Evolutionary conservation across 1,140 invertebrate genomes (phyloP).

Genomic region (Eufriesea mexicana): DNA sequence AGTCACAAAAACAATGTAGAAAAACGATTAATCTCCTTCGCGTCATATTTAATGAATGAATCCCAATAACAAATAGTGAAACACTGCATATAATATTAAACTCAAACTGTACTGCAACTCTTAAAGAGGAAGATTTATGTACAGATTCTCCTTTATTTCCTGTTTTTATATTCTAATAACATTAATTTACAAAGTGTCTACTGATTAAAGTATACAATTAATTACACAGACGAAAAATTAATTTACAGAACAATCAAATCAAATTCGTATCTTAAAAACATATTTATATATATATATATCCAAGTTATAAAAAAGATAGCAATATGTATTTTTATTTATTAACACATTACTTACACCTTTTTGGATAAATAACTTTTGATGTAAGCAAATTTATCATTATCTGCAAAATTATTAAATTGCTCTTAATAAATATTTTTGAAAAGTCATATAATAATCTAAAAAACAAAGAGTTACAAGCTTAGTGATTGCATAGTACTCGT

Average conservation of each 20-base stretch:
- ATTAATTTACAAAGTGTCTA: not conserved
- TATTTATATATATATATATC: not conserved
- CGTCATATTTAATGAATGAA: too few relatives aligned
- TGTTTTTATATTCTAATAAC: not conserved
- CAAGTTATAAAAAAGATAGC: not conserved
- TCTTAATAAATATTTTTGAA: not conserved
- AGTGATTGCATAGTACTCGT: not conserved
- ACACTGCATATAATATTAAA: too few relatives aligned
- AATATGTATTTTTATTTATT: not conserved
- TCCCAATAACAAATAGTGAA: too few relatives aligned
- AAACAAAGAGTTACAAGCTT: not conserved
- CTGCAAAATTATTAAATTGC: not conserved
- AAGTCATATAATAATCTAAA: not conserved
- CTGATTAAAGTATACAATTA: not conserved
- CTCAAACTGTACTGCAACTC: too few relatives aligned
- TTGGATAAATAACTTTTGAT: not conserved
- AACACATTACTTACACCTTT: not conserved
- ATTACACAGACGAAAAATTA: not conserved
- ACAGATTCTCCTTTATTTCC: not conserved
- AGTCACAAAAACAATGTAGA: too few relatives aligned
- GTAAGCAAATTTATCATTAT: not conserved
- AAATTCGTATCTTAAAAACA: not conserved
- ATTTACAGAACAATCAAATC: not conserved
- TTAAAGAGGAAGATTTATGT: not conserved
- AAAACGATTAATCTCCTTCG: too few relatives aligned